These are phyloP conservation scores for Antheraea mylitta DNA, from an alignment of 1,140 invertebrate genomes.

Conservation along the genomic window DNA sequence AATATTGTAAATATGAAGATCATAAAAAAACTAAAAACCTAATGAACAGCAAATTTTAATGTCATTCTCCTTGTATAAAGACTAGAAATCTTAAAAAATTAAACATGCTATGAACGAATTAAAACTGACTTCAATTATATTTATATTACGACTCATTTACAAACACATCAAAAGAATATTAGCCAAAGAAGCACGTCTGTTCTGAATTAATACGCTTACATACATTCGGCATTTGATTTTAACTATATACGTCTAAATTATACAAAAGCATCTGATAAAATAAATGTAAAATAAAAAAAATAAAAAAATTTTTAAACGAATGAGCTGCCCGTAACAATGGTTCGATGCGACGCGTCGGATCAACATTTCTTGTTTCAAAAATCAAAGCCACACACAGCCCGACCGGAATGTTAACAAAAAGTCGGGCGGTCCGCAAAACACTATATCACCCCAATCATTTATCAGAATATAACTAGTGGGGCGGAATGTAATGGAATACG, in stretches of 20 bases:
- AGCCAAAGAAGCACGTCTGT: too few relatives aligned
- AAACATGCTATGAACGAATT: too few relatives aligned
- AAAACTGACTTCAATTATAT: too few relatives aligned
- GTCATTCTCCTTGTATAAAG: too few relatives aligned
- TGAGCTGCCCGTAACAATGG: neutral
- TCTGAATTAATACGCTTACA: too few relatives aligned
- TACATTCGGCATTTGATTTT: too few relatives aligned
- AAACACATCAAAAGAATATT: too few relatives aligned
- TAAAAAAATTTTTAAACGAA: neutral
- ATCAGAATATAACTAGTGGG: constrained; percentile 67
- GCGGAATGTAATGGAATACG: constrained; percentile 48
- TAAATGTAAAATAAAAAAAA: neutral
- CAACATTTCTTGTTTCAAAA: constrained; percentile 3
- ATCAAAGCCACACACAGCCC: constrained; percentile 21
- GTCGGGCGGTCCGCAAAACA: constrained; percentile 33
- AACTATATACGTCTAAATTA: neutral
- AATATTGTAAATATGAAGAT: too few relatives aligned
- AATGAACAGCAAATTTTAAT: too few relatives aligned
- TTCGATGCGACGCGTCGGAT: neutral
- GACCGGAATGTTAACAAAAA: constrained; percentile 36
- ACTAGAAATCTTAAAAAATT: too few relatives aligned
- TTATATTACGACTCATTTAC: too few relatives aligned
- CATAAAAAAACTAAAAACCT: too few relatives aligned
- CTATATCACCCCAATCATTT: constrained; percentile 64
- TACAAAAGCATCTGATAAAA: neutral